These are phyloP conservation scores for Gerris lacustris DNA, from an alignment of 2,888 invertebrate genomes.

Conservation along the genomic window DNA sequence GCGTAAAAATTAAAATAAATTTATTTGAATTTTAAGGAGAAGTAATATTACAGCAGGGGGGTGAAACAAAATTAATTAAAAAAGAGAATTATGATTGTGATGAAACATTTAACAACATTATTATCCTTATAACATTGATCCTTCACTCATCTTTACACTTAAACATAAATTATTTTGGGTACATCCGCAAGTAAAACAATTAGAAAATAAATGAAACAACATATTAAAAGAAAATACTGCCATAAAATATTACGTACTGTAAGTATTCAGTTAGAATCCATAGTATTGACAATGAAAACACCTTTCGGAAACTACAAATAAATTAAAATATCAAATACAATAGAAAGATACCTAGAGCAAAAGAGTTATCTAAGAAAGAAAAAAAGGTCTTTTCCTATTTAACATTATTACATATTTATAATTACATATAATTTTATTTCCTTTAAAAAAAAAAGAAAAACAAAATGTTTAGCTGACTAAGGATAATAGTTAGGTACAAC, in stretches of 20 bases:
- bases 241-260: too few species aligned
- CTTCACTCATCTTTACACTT: not conserved
- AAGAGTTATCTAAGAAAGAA: not conserved
- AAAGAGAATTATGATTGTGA: not conserved
- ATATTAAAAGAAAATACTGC: too few species aligned
- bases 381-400: not conserved
- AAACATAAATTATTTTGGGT: too few species aligned
- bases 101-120: not conserved
- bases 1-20: not conserved
- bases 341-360: constrained; percentile 5
- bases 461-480: not conserved
- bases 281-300: not conserved
- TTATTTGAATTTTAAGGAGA: not conserved
- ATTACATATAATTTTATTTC: not conserved
- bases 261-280: too few species aligned
- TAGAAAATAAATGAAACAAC: too few species aligned
- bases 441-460: not conserved
- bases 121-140: not conserved
- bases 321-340: constrained; percentile 5
- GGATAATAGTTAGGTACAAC: constrained; percentile 3
- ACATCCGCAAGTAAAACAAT: too few species aligned
- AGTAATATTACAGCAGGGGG: not conserved
- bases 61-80: not conserved
- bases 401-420: constrained; percentile 1
- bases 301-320: not conserved